phyloP scores from a whole-genome alignment of 2,888 invertebrate genomes.

The Rapana venosa region DNA sequence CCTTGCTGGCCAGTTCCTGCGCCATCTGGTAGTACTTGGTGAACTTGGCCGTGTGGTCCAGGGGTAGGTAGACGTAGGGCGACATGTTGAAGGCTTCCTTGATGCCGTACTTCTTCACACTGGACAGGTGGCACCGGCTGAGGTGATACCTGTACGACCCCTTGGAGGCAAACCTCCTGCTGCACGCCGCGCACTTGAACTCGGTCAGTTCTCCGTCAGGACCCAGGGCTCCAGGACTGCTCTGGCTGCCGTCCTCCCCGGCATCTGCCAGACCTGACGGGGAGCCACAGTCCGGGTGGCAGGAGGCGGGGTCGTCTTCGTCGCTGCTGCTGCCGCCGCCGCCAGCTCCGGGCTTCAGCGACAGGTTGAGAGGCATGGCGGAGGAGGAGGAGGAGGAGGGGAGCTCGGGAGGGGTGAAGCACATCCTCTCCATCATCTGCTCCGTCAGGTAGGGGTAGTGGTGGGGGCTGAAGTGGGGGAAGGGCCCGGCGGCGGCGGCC shows the following conservation, averaged over 20 bases:
- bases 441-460: conserved; percentile 44
- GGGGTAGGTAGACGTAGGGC: conserved; percentile 76
- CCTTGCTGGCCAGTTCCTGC: conserved; percentile 96
- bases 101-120: conserved; percentile 73
- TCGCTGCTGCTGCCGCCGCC: conserved; percentile 26
- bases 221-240: conserved; percentile 60
- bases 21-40: conserved; percentile 98
- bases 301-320: conserved; percentile 45
- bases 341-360: conserved; percentile 53
- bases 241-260: conserved; percentile 53
- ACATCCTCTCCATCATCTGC: conserved; percentile 40
- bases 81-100: conserved; percentile 76
- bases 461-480: conserved; percentile 53
- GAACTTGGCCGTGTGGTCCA: conserved; percentile 87
- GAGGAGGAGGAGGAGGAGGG: conserved; percentile 40
- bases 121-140: conserved; percentile 81
- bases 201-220: conserved; percentile 67
- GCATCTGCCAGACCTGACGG: conserved; percentile 45
- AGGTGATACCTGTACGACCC: conserved; percentile 92
- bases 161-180: conserved; percentile 92
- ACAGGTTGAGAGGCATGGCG: conserved; percentile 64
- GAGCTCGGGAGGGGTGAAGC: conserved; percentile 41
- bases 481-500: conserved; percentile 48
- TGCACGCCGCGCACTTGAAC: conserved; percentile 74
- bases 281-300: conserved; percentile 29